Base-by-base conservation (phyloP, 2,888 invertebrate genomes). In the Aphidoletes aphidimyza region DNA sequence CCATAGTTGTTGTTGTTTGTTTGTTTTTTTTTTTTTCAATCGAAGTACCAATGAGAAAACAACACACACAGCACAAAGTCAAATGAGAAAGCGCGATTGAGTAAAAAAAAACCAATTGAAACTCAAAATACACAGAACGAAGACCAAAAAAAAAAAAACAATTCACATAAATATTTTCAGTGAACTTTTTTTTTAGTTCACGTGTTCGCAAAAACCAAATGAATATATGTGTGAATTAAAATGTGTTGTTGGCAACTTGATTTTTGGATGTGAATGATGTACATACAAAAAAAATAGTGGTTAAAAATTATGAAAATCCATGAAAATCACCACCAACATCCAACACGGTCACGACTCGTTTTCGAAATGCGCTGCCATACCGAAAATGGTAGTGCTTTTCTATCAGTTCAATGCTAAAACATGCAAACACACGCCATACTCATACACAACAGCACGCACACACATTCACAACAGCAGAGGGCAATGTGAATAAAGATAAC, bases 341-440 rank as follows among this genome's bases (percentile, higher is more conserved):
- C 69, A 69, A 69, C 69, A 69, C 69, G 11, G 34, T 26, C 34
- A 30, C 69, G 69, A 34, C 69, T 54, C 54, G 54, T 54, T 22
- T 54, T 54, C 2, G 22, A 69, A 69, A 69, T 69, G 69, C 69
- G 69, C 69, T 69, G 69, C 8, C 69, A 69, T 69, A 69, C 69
- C 69, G 69, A 69, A 69, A 69, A 69, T 69, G 69, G 26, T 30
- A 30, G 69, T 69, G 69, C 69, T 69, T 69, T 69, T 69, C 69
- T 69, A 69, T 34, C 30, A 30, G 69, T 69, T 69, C 69, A 69
- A 69, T 69, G 69, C 30, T 69, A 30, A 54, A 22, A 22, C 30
- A 30, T 69, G 11, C 34, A 69, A 69, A 30, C 69, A 30, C 69
- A 69, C 69, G 69, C 30, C 30, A 69, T 30, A 69, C 26, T 0